A percentile compares a stretch with the other conserved stretches of the same genome.
Conservation (phyloP, 2,888 invertebrate genomes). For the Ceraclea dissimilis region DNA sequence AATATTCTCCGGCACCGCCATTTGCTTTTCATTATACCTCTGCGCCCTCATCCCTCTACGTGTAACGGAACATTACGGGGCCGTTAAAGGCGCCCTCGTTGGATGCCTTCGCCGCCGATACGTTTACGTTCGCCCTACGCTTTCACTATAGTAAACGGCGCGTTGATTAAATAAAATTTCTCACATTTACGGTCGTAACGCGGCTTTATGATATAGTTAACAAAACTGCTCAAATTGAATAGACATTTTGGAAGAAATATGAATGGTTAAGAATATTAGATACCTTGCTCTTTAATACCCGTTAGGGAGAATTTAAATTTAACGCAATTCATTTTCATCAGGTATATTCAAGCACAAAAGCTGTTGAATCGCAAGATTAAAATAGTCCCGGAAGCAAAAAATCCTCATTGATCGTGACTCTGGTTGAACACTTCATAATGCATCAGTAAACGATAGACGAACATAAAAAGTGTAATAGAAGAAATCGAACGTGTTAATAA, state of each 20-base stretch:
- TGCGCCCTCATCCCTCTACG: background rate
- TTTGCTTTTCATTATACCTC: background rate
- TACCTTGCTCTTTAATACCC: too few species aligned
- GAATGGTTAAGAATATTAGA: background rate
- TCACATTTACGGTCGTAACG: background rate
- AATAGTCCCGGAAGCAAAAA: too few species aligned
- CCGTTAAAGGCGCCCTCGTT: constrained; percentile 4
- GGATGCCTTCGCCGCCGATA: constrained; percentile 6
- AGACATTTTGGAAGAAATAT: background rate
- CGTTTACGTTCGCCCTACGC: constrained; percentile 4
- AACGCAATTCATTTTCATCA: too few species aligned
- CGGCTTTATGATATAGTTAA: constrained; percentile 10
- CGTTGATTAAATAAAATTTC: constrained; percentile 18
- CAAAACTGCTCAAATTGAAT: constrained; percentile 1
- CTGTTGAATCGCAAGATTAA: too few species aligned
- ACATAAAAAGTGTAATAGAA: too few species aligned
- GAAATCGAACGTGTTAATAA: background rate
- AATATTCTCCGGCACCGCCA: background rate
- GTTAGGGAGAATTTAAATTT: too few species aligned
- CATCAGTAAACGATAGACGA: too few species aligned
- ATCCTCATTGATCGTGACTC: too few species aligned
- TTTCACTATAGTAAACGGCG: constrained; percentile 6
- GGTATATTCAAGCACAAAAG: too few species aligned
- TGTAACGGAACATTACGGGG: too few species aligned
- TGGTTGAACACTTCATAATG: too few species aligned